A percentile compares a stretch with the other conserved stretches of the same genome.
Conservation (phyloP, 2,113 vertebrate genomes). For the Eolophus roseicapilla region DNA sequence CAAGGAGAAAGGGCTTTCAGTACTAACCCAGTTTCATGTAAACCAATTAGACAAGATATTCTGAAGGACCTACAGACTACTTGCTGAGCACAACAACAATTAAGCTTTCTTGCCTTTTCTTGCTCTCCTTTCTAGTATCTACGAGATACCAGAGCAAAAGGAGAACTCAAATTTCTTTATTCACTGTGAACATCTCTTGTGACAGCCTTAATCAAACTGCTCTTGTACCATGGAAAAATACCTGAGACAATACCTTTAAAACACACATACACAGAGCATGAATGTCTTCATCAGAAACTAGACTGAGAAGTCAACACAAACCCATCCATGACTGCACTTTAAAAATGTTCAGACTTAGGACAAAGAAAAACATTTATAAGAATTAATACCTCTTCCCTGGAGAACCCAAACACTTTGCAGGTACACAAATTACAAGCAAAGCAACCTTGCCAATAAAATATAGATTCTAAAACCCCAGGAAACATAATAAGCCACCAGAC, state of each 20-base stretch:
- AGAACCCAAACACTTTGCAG: background rate
- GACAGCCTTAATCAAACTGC: background rate
- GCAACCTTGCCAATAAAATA: background rate
- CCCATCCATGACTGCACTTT: background rate
- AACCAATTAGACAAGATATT: background rate
- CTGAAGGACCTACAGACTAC: background rate
- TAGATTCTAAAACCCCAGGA: background rate
- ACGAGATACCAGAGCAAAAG: background rate
- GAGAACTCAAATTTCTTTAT: background rate
- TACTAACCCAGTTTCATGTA: background rate
- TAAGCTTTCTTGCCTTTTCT: background rate
- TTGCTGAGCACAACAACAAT: background rate
- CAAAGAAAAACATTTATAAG: background rate
- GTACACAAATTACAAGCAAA: background rate
- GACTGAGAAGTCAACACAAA: background rate
- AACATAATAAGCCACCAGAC: background rate
- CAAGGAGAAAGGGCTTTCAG: background rate
- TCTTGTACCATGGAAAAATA: background rate
- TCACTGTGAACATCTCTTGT: background rate
- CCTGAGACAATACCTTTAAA: background rate
- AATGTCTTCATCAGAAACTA: background rate
- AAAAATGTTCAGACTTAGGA: background rate
- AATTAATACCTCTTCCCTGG: background rate
- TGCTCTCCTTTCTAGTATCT: background rate
- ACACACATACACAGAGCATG: background rate